Percentiles rank a stretch among this genome's conserved stretches.
These are phyloP conservation scores for Caerostris darwini DNA, from an alignment of 1,140 invertebrate species.

Conservation along the genomic window DNA sequence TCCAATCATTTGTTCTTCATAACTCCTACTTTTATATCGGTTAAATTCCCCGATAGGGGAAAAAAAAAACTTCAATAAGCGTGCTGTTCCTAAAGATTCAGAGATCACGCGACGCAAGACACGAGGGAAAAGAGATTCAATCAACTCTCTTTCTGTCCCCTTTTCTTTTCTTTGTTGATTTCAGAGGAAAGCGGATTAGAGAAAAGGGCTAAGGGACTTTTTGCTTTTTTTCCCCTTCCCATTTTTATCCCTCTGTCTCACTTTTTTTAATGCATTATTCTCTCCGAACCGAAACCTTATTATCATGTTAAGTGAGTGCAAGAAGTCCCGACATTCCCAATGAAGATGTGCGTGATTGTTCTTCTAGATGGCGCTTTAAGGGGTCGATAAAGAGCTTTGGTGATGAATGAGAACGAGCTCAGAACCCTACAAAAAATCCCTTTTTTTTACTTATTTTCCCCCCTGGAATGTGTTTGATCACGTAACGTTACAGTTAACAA, in stretches of 20 bases:
- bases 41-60: slow-evolving; percentile 20
- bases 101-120: slow-evolving; percentile 59
- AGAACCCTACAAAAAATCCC: not conserved
- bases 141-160: slow-evolving; percentile 38
- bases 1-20: slow-evolving; percentile 49
- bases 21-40: slow-evolving; percentile 26
- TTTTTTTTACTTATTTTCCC: not conserved
- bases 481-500: not conserved
- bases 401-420: slow-evolving; percentile 18
- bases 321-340: not conserved
- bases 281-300: slow-evolving; percentile 37
- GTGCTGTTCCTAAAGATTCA: slow-evolving; percentile 31
- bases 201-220: not conserved
- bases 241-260: slow-evolving; percentile 9
- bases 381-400: slow-evolving; percentile 47
- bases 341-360: slow-evolving; percentile 48
- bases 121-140: slow-evolving; percentile 62
- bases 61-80: slow-evolving; percentile 54
- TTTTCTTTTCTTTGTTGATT: slow-evolving; percentile 64
- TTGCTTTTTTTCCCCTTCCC: not conserved
- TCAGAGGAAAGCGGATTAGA: slow-evolving; percentile 47
- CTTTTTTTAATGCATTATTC: not conserved
- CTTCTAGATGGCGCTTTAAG: slow-evolving; percentile 59
- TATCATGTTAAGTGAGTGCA: slow-evolving; percentile 67
- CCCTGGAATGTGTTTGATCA: not conserved